Conservation (phyloP, 2,888 invertebrate genomes). For the Agrochola lota region DNA sequence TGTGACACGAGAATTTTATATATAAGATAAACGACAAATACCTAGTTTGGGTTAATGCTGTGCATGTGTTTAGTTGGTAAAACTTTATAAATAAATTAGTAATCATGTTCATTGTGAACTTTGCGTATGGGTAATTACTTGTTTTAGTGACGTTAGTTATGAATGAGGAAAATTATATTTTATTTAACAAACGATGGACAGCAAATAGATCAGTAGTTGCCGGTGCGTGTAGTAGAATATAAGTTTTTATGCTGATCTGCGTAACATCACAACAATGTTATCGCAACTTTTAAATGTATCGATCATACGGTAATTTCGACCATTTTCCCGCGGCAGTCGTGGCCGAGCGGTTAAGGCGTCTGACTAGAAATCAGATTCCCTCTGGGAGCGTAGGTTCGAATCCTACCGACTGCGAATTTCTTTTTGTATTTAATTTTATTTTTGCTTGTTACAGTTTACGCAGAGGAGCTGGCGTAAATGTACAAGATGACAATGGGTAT, state of each 20-base stretch:
- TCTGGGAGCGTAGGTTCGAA: slow-evolving; percentile 97
- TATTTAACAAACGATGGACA: background rate
- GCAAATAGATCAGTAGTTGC: background rate
- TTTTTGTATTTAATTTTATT: slow-evolving; percentile 63
- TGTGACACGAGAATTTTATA: no score
- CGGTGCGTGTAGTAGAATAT: background rate
- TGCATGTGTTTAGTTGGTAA: no score
- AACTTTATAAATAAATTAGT: no score
- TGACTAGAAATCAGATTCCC: slow-evolving; percentile 97
- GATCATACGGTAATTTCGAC: slow-evolving; percentile 67
- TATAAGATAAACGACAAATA: no score
- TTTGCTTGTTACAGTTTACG: slow-evolving; percentile 93
- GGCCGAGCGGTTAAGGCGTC: slow-evolving; percentile 97
- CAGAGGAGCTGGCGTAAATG: slow-evolving; percentile 97
- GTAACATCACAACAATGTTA: slow-evolving; percentile 1
- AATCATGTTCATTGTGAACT: background rate
- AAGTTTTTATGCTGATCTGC: background rate
- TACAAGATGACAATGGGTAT: slow-evolving; percentile 97
- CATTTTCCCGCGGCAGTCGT: slow-evolving; percentile 90
- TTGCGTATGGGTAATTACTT: background rate
- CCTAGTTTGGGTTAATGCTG: no score
- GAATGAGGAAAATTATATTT: slow-evolving; percentile 13
- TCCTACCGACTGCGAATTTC: slow-evolving; percentile 94
- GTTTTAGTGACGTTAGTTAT: slow-evolving; percentile 3
- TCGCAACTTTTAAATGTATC: background rate